Evolutionary conservation across 2,797 vertebrate species (phyloP).

Genomic region (Rhinoraja longicauda): DNA sequence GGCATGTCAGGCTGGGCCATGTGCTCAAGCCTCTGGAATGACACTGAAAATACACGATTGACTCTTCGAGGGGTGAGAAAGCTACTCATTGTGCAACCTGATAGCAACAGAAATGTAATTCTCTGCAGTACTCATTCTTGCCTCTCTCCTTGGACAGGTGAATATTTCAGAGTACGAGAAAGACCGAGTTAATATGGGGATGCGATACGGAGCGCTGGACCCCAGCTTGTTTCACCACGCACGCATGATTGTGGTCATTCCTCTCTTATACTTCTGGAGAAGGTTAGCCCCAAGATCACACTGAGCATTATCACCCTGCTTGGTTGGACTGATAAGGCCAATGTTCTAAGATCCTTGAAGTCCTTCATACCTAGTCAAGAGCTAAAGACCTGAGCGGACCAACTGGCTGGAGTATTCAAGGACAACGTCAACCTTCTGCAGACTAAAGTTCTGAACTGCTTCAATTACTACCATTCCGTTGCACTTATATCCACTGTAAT

Average conservation of each 20-base stretch:
- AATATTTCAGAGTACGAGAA: slow-evolving; percentile 5
- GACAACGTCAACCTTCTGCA: too few relatives aligned
- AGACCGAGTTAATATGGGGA: neutral
- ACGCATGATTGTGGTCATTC: neutral
- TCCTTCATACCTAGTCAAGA: too few relatives aligned
- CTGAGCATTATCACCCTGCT: neutral
- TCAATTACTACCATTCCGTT: too few relatives aligned
- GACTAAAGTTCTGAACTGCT: too few relatives aligned
- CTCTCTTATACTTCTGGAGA: slow-evolving; percentile 16
- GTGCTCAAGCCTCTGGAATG: neutral
- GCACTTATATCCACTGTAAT: too few relatives aligned
- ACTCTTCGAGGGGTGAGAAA: too few relatives aligned
- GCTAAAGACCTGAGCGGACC: too few relatives aligned
- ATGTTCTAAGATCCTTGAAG: neutral
- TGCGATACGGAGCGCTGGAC: neutral
- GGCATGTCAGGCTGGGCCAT: neutral
- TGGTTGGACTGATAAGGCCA: neutral
- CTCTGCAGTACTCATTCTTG: too few relatives aligned
- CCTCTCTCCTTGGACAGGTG: neutral
- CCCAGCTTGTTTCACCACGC: neutral
- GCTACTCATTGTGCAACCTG: neutral
- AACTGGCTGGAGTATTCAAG: too few relatives aligned
- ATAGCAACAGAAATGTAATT: neutral
- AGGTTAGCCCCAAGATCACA: neutral
- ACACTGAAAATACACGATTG: neutral